Conservation (phyloP, 37 sponge, comb jelly and placozoan genomes). For the Halisarca cf. caerulea region DNA sequence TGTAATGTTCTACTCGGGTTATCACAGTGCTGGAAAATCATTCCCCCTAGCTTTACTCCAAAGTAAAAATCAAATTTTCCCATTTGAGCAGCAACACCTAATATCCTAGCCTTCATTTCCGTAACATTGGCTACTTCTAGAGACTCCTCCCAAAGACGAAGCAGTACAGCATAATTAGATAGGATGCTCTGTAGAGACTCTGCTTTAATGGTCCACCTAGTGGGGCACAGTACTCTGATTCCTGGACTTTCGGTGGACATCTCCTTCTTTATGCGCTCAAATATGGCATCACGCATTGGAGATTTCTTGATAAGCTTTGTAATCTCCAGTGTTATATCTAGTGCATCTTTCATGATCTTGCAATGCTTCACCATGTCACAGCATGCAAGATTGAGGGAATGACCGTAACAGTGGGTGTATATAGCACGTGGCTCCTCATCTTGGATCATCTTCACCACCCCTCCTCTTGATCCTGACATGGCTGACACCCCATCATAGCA, state of each 20-base stretch:
- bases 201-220: conserved; percentile 59
- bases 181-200: conserved; percentile 58
- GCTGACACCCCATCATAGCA: conserved; percentile 71
- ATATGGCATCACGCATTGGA: neutral
- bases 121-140: conserved; percentile 50
- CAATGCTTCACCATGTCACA: conserved; percentile 24
- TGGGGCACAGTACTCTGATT: conserved; percentile 33
- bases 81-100: conserved; percentile 59
- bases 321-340: neutral
- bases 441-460: conserved; percentile 48
- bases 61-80: conserved; percentile 56
- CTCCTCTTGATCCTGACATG: conserved; percentile 48
- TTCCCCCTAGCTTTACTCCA: conserved; percentile 52
- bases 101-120: conserved; percentile 67
- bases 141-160: conserved; percentile 53
- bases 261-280: neutral
- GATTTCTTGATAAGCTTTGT: conserved; percentile 1
- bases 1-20: conserved; percentile 27
- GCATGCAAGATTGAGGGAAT: conserved; percentile 23
- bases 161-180: conserved; percentile 43
- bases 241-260: neutral
- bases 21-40: conserved; percentile 57
- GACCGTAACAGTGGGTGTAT: conserved; percentile 29
- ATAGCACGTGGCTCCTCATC: conserved; percentile 18
- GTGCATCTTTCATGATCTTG: conserved; percentile 27